These are phyloP conservation scores for Mastomys coucha DNA, from an alignment of 2,113 vertebrate genomes.

Conservation along the genomic window DNA sequence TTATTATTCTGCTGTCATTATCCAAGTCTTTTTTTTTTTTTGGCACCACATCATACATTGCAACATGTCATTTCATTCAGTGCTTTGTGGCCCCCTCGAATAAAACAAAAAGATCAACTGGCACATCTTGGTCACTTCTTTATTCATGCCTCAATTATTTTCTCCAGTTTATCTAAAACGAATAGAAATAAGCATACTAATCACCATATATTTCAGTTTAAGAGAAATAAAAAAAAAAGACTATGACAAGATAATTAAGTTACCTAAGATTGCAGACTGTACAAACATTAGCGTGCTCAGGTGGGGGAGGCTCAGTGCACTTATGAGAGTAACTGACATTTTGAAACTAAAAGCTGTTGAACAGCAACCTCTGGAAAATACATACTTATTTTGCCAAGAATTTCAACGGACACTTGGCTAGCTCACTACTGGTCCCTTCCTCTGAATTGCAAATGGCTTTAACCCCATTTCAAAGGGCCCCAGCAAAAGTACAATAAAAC, in stretches of 20 bases:
- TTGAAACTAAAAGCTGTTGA: conserved; percentile 6
- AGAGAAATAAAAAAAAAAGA: not conserved
- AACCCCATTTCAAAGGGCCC: not conserved
- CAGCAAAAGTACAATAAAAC: not conserved
- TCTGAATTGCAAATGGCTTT: not conserved
- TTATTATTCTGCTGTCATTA: not conserved
- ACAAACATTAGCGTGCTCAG: not conserved
- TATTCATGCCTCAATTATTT: not conserved
- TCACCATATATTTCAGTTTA: not conserved
- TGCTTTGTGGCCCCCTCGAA: not conserved
- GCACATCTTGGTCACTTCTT: not conserved
- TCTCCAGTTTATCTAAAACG: not conserved
- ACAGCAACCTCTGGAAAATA: not conserved
- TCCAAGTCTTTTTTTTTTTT: too few relatives aligned
- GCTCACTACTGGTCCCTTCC: not conserved
- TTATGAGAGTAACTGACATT: not conserved
- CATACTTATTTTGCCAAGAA: conserved; percentile 24
- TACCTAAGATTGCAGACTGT: not conserved
- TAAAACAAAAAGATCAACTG: conserved; percentile 20
- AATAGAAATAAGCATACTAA: not conserved
- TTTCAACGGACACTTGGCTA: not conserved
- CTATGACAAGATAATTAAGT: not conserved
- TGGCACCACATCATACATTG: not conserved
- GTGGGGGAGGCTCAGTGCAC: not conserved
- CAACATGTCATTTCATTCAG: not conserved